Evolutionary conservation across 2,113 vertebrate genomes (phyloP), one percentile per base, ranked within the genome.

Genomic region (Austrofundulus limnaeus): DNA sequence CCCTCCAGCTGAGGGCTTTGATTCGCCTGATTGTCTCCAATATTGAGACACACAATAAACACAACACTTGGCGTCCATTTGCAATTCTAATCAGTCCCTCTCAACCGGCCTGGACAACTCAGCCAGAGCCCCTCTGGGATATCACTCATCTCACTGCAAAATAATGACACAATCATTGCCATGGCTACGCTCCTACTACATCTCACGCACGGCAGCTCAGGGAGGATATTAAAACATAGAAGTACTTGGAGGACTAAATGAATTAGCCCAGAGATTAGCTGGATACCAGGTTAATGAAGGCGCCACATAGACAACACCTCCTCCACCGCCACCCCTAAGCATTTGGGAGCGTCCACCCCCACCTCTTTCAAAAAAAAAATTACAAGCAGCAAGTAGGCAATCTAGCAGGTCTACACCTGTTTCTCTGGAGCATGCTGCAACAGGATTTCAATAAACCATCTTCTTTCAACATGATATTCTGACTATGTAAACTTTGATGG

Each of bases 41-140:
- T 88, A 87, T 88, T 88, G 88, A 90, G 86, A 84, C 90, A 87
- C 88, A 91, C 87, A 90, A 91, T 91, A 88, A 91, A 90, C 87
- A 90, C 90, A 88, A 88, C 88, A 88, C 85, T 88, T 83, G 77
- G 78, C 78, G 58, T 46, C 76, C 78, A 90, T 91, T 91, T 89
- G 88, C 90, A 91, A 89, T 87, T 90, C 88, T 90, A 92, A 91
- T 91, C 88, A 85, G 80, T 41, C 67, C 68, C 86, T 80, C 86
- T 88, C 85, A 78, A 90, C 82, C 46, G 70, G 88, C 85, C 87
- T 49, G 86, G 88, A 87, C 88, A 82, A 72, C 85, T 81, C 75
- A 68, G 86, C 83, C 80, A 61, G 88, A 82, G 83, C 78, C 84
- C 31, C 89, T 85, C 77, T 81, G 90, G 89, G 90, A 88, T 87